phyloP scores from a whole-genome alignment of 2,797 vertebrate genomes.

The Psittacula echo region DNA sequence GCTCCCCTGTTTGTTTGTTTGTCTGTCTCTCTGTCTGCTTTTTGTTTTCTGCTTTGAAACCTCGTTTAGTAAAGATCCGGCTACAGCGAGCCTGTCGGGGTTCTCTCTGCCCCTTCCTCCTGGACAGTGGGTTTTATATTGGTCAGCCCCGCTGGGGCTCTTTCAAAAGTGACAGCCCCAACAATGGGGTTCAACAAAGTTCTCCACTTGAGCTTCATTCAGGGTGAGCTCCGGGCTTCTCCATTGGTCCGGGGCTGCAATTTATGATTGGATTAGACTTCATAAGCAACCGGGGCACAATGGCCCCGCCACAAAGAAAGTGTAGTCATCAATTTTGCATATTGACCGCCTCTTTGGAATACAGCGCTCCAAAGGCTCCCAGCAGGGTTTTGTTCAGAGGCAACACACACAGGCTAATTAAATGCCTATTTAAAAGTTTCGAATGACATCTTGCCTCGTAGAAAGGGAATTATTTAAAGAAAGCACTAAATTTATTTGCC shows the following conservation, averaged over 20 bases:
- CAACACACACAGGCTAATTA: slow-evolving; percentile 86
- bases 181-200: slow-evolving; percentile 96
- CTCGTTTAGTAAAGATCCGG: slow-evolving; percentile 70
- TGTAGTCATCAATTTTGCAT: slow-evolving; percentile 89
- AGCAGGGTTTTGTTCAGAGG: slow-evolving; percentile 80
- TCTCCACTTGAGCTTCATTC: slow-evolving; percentile 93
- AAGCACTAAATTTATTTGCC: slow-evolving; percentile 83
- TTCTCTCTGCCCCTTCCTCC: slow-evolving; percentile 77
- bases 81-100: slow-evolving; percentile 72
- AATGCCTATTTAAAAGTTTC: slow-evolving; percentile 89
- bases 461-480: slow-evolving; percentile 84
- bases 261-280: slow-evolving; percentile 99
- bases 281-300: slow-evolving; percentile 90
- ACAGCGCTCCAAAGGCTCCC: slow-evolving; percentile 76
- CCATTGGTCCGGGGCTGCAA: slow-evolving; percentile 91
- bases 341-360: slow-evolving; percentile 88
- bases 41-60: slow-evolving; percentile 58
- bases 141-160: slow-evolving; percentile 75
- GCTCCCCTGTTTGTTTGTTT: not conserved
- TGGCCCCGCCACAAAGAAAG: slow-evolving; percentile 86
- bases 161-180: slow-evolving; percentile 89
- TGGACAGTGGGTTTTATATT: slow-evolving; percentile 88
- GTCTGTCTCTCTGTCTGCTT: not conserved
- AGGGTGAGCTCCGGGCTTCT: slow-evolving; percentile 78
- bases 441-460: slow-evolving; percentile 83